These are phyloP conservation scores for Theocolax elegans DNA, from an alignment of 1,140 invertebrate genomes.

Conservation along the genomic window DNA sequence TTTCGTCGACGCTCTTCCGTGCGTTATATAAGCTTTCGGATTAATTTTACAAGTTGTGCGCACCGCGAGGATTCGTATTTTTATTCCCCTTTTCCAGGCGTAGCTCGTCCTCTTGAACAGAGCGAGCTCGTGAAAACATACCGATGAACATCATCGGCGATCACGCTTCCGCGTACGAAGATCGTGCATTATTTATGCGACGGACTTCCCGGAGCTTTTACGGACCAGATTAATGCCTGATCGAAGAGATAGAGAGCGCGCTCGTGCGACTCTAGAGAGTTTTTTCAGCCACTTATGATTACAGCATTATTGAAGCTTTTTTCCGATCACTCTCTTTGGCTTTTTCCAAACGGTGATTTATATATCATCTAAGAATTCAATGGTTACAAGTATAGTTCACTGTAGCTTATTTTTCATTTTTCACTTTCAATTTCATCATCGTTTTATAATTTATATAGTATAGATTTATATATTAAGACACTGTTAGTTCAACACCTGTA, in stretches of 20 bases:
- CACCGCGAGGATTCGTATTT: background rate
- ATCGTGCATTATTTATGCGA: conserved; percentile 21
- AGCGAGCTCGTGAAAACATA: background rate
- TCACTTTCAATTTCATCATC: too few relatives aligned
- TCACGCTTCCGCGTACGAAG: background rate
- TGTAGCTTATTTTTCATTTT: too few relatives aligned
- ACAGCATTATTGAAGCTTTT: background rate
- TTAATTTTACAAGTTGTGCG: conserved; percentile 22
- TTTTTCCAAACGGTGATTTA: too few relatives aligned
- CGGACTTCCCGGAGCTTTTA: conserved; percentile 10
- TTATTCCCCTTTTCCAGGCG: background rate
- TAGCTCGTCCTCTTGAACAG: too few relatives aligned
- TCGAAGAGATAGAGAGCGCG: background rate
- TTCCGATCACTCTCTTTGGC: too few relatives aligned
- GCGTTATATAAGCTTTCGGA: background rate
- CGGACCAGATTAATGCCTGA: background rate
- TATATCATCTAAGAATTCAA: too few relatives aligned
- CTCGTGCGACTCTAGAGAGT: background rate
- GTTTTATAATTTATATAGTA: too few relatives aligned
- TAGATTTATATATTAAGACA: too few relatives aligned
- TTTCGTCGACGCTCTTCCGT: conserved; percentile 13
- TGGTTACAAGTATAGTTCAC: too few relatives aligned
- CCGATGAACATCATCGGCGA: background rate
- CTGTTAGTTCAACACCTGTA: too few relatives aligned
- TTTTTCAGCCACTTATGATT: background rate